phyloP scores from a whole-genome alignment of 1,140 invertebrate genomes.

The Triops longicaudatus region DNA sequence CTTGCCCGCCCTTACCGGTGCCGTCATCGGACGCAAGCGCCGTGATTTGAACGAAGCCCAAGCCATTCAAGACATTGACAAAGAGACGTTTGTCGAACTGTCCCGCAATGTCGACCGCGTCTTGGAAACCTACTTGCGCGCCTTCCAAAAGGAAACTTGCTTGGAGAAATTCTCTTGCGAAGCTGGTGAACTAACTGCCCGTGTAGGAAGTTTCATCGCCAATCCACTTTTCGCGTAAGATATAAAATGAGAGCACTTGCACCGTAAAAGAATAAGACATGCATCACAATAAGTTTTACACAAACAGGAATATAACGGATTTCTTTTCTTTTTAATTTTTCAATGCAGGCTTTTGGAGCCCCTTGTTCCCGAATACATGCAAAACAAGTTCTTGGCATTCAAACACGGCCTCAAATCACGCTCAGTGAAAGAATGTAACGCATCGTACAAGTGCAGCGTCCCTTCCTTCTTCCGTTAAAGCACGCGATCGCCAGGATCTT shows the following conservation, averaged over 20 bases:
- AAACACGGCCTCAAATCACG: constrained; percentile 20
- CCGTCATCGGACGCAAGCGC: background rate
- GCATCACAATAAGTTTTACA: background rate
- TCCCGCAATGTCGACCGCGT: constrained; percentile 23
- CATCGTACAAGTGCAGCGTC: constrained; percentile 22
- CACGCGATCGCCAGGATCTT: background rate
- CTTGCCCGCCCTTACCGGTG: constrained; percentile 14
- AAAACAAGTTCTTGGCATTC: constrained; percentile 25
- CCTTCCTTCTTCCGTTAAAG: constrained; percentile 4
- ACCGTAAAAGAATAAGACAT: background rate
- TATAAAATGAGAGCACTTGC: background rate
- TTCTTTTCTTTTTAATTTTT: background rate
- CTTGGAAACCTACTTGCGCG: constrained; percentile 25
- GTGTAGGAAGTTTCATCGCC: constrained; percentile 21
- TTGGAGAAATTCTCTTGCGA: constrained; percentile 28
- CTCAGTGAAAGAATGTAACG: constrained; percentile 10
- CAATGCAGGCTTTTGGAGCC: constrained; percentile 25
- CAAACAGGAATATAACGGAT: background rate
- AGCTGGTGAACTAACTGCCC: constrained; percentile 26
- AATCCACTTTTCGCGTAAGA: constrained; percentile 26
- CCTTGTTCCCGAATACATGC: constrained; percentile 26
- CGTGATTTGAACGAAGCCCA: constrained; percentile 18
- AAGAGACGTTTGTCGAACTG: constrained; percentile 17
- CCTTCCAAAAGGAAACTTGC: constrained; percentile 21
- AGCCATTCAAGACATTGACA: constrained; percentile 19